These are phyloP conservation scores for Cremastobaeus sp. DNA, from an alignment of 2,888 invertebrate species.

Conservation along the genomic window DNA sequence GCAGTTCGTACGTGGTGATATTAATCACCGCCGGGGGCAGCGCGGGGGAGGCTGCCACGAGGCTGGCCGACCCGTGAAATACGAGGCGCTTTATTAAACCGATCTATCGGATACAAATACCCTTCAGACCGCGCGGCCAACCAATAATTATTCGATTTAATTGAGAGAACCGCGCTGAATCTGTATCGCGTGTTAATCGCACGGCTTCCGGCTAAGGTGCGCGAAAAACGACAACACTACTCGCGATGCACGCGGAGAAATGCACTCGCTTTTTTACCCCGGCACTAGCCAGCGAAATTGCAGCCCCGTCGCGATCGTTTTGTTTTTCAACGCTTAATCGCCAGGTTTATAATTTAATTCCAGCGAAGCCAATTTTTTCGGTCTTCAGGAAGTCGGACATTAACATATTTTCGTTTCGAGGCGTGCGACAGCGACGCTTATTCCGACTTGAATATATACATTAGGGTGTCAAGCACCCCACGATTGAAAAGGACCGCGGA, in stretches of 20 bases:
- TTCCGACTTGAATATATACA: too few relatives aligned
- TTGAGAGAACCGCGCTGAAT: slow-evolving; percentile 48
- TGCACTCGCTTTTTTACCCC: slow-evolving; percentile 10
- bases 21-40: slow-evolving; percentile 65
- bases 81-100: slow-evolving; percentile 71
- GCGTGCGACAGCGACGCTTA: too few relatives aligned
- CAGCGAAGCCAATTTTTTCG: neutral
- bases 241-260: slow-evolving; percentile 17
- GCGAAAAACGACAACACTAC: slow-evolving; percentile 15
- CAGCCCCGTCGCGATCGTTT: neutral
- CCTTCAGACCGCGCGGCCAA: slow-evolving; percentile 34
- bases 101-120: slow-evolving; percentile 63
- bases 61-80: slow-evolving; percentile 63
- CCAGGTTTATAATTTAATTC: slow-evolving; percentile 9
- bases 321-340: slow-evolving; percentile 19
- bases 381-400: neutral
- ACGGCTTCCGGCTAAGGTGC: slow-evolving; percentile 54
- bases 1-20: slow-evolving; percentile 67
- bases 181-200: slow-evolving; percentile 57
- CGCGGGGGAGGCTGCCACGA: slow-evolving; percentile 24
- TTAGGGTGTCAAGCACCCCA: too few relatives aligned
- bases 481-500: too few relatives aligned
- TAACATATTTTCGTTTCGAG: too few relatives aligned
- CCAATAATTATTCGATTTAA: slow-evolving; percentile 59
- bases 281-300: slow-evolving; percentile 16